Base-by-base conservation (phyloP, 1,140 invertebrate species). In the Matsumurasca onukii region DNA sequence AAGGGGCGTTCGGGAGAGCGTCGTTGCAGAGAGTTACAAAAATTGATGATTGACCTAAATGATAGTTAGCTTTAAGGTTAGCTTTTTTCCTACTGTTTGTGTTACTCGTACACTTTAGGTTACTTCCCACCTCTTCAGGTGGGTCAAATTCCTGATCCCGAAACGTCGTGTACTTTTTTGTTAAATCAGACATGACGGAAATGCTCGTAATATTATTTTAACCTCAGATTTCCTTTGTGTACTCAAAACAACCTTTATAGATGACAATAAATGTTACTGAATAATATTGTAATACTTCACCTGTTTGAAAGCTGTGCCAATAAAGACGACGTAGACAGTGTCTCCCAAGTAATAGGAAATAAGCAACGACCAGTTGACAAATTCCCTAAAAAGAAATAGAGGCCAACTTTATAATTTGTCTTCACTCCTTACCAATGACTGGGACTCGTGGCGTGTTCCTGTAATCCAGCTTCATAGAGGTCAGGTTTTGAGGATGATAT, bases 301-400 rank as follows among this genome's bases (percentile, higher is more conserved):
- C 55, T 59, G 55, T 59, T 59, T 59, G n/a, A 59, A 59, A 12
- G 22, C 12, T 22, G 55, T 24, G 30, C 24, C 55, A n/a, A 59
- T 59, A 24, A 59, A 59, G 3, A 59, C 55, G 3, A 59, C 30
- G 25, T 59, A 59, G 22, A 59, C 55, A 9, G 55, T 59, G 3
- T 13, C 24, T 25, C 55, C 55, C 9, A 59, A 24, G 25, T 59
- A 59, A 24, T 59, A 59, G 22, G 55, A 27, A 9, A 59, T 22
- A 2, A 29, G 25, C 3, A 59, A 24, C 2, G 22, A 25, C 22
- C 25, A 13, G n/a, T 59, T 59, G 13, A 59, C 55, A 22, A 59
- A 13, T 27, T 59, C 55, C 55, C 55, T 59, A n/a, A 13, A 29
- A 59, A 25, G 30, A 51, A 20, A 20, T 9, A 20, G 3, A 12